Evolutionary conservation across 2,888 invertebrate genomes (phyloP), one percentile per base, ranked within the genome.

Genomic region (Mongoloraphidia duomilia): DNA sequence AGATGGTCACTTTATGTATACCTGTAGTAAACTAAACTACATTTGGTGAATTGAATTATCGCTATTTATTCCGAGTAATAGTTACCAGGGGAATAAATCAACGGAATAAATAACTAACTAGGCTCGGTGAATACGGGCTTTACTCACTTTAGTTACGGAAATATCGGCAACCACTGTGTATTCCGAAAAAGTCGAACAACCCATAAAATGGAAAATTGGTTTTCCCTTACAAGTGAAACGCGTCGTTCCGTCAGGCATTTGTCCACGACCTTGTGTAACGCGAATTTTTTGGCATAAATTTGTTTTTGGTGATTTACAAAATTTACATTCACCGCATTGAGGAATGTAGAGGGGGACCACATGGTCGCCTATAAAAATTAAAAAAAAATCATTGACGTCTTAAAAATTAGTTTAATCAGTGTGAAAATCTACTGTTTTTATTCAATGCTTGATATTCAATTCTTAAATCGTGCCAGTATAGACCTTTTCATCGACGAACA

Each of bases 261-360:
- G 69, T 37, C 95, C 95, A 60, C 80, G 77, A 0, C 94, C 94
- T 67, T 90, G 90, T 11, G 88, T 87, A 3, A 72, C 57, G 46
- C 94, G 80, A 49, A 98, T 91, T 67, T 91, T 95, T 61, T 89
- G 84, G 64, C 98, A 99, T 10, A 99, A 72, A 72, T 99, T 99
- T 0, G 98, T 98, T 69, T 97, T 97, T 0, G 87, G 81, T 52
- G 84, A 93, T 53, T 84, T 80, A 68, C 98, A 99, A 67, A 92
- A 98, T 66, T 96, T 93, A 71, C 98, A 99, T 14, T 91, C 84
- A 34, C 84, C 78, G 68, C 98, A 99, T 69, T 99, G 96, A 0
- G 98, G 97, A 51, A 94, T 83, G 63, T 97, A 98, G 33, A 95
- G 69, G 0, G 97, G 96, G 54, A 98, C 80, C n/a, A 99, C 98